A percentile compares a stretch with the other conserved stretches of the same genome.
phyloP scores from a whole-genome alignment of 2,797 vertebrate genomes.

The Acanthurus lineatus region DNA sequence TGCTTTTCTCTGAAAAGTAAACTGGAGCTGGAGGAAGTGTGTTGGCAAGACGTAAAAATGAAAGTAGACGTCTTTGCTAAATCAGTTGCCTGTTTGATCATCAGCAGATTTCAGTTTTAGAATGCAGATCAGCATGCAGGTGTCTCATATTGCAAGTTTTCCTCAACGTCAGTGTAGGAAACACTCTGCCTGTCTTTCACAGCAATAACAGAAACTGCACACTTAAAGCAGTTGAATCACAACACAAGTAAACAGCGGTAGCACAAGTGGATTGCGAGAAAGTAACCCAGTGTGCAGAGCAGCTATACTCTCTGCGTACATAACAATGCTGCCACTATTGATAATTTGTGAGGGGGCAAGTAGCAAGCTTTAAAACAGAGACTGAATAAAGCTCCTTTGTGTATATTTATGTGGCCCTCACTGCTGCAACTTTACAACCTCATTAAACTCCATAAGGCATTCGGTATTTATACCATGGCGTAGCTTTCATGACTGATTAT shows the following conservation, averaged over 20 bases:
- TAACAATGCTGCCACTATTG: slow-evolving; percentile 31
- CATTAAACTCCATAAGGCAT: neutral
- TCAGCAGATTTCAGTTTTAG: slow-evolving; percentile 31
- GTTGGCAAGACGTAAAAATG: neutral
- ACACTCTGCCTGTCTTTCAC: neutral
- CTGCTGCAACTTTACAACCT: neutral
- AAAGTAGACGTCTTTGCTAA: neutral
- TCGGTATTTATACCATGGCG: neutral
- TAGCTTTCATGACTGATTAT: neutral
- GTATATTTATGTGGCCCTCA: neutral
- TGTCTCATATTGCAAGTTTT: slow-evolving; percentile 31
- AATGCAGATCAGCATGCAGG: neutral
- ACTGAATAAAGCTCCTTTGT: slow-evolving; percentile 40
- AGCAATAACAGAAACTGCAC: neutral
- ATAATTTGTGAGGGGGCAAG: slow-evolving; percentile 12
- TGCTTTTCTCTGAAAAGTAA: neutral
- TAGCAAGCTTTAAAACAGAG: slow-evolving; percentile 8
- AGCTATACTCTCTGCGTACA: slow-evolving; percentile 7
- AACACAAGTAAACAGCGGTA: slow-evolving; percentile 4
- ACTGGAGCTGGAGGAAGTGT: slow-evolving; percentile 3
- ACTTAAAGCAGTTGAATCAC: neutral
- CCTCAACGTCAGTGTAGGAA: slow-evolving; percentile 1
- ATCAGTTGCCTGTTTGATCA: slow-evolving; percentile 9
- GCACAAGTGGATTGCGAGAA: slow-evolving; percentile 19
- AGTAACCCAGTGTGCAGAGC: slow-evolving; percentile 12